Conservation (phyloP, 2,113 vertebrate genomes). For the Sylvia atricapilla region DNA sequence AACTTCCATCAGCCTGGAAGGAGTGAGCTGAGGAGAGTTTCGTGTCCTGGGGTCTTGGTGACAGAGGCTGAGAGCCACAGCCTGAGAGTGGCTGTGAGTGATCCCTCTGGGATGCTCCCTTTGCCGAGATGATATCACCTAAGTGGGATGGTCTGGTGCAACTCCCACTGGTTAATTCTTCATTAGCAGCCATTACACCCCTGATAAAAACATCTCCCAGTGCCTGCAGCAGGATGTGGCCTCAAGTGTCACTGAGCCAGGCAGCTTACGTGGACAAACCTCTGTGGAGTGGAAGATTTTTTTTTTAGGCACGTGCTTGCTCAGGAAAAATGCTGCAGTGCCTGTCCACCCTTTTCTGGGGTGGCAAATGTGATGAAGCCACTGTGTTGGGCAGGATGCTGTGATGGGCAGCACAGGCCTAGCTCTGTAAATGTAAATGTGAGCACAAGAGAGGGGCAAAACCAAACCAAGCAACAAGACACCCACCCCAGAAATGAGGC, state of each 20-base stretch:
- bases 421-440: neutral
- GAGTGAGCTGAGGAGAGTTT: neutral
- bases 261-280: neutral
- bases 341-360: neutral
- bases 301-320: neutral
- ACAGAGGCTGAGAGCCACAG: neutral
- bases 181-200: slow-evolving; percentile 39
- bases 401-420: neutral
- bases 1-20: neutral
- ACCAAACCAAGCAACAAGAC: neutral
- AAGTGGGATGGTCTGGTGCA: slow-evolving; percentile 14
- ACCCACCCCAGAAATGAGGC: neutral
- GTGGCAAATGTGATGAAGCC: neutral
- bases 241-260: neutral
- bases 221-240: slow-evolving; percentile 32
- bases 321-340: neutral
- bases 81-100: neutral
- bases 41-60: neutral
- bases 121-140: slow-evolving; percentile 6
- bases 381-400: neutral
- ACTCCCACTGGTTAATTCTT: slow-evolving; percentile 40
- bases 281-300: neutral
- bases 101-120: neutral
- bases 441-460: neutral
- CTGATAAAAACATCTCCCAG: slow-evolving; percentile 9